Conservation (phyloP, 1,140 invertebrate genomes). For the Gryon sp. region DNA sequence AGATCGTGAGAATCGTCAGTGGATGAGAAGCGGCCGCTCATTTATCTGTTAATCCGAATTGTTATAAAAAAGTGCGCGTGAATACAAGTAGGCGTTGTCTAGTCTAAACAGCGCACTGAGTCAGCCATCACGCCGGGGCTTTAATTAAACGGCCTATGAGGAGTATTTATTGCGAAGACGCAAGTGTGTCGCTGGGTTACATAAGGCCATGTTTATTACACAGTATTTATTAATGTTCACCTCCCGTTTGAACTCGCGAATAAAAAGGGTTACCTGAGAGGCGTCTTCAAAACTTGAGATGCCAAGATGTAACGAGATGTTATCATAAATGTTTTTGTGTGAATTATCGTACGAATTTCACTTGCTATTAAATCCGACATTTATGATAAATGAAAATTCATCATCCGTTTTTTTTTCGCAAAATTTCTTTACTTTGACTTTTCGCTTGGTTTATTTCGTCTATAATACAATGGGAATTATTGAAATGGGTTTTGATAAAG, state of each 20-base stretch:
- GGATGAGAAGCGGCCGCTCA: conserved; percentile 5
- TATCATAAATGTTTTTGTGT: too few species aligned
- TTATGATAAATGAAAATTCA: too few species aligned
- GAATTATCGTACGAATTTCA: too few species aligned
- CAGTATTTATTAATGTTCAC: conserved; percentile 36
- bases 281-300: conserved; percentile 32
- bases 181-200: conserved; percentile 70
- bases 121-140: conserved; percentile 19
- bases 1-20: neutral
- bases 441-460: too few species aligned
- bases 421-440: too few species aligned
- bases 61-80: conserved; percentile 25
- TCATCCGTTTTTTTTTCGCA: too few species aligned
- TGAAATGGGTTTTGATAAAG: too few species aligned
- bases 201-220: conserved; percentile 59
- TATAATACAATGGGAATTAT: too few species aligned
- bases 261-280: conserved; percentile 15
- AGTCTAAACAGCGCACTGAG: conserved; percentile 31
- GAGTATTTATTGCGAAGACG: conserved; percentile 53
- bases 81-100: conserved; percentile 53
- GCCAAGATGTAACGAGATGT: too few species aligned
- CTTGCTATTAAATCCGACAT: too few species aligned
- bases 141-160: conserved; percentile 67
- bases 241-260: conserved; percentile 22
- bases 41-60: conserved; percentile 55